Percentiles rank a stretch among this genome's conserved stretches.
phyloP scores from a whole-genome alignment of 2,797 vertebrate species.

The Eulemur albifrons region DNA sequence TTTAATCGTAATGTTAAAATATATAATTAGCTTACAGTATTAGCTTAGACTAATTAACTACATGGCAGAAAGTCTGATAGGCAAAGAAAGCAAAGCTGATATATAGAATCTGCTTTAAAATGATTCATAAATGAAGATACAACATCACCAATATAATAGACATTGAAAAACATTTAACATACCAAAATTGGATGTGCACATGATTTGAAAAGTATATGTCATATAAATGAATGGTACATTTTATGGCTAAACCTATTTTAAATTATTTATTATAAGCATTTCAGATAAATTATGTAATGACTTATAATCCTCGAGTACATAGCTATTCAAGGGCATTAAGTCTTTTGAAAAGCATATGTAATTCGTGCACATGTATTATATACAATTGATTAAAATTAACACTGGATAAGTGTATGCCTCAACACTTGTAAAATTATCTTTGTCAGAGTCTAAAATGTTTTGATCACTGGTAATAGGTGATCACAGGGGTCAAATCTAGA shows the following conservation, averaged over 20 bases:
- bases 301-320: background rate
- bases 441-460: background rate
- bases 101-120: background rate
- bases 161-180: background rate
- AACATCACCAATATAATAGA: background rate
- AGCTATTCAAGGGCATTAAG: background rate
- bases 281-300: background rate
- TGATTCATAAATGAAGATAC: slow-evolving; percentile 3
- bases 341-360: background rate
- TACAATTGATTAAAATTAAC: background rate
- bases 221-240: background rate
- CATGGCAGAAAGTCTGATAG: background rate
- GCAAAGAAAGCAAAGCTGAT: background rate
- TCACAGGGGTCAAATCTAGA: background rate
- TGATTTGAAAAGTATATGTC: background rate
- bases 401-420: background rate
- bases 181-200: background rate
- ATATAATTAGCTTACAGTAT: background rate
- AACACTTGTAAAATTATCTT: background rate
- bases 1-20: background rate
- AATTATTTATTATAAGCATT: background rate
- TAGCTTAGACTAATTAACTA: background rate
- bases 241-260: background rate
- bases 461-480: background rate
- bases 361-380: background rate